phyloP scores from a whole-genome alignment of 2,888 invertebrate genomes.

The Orthosia cruda region DNA sequence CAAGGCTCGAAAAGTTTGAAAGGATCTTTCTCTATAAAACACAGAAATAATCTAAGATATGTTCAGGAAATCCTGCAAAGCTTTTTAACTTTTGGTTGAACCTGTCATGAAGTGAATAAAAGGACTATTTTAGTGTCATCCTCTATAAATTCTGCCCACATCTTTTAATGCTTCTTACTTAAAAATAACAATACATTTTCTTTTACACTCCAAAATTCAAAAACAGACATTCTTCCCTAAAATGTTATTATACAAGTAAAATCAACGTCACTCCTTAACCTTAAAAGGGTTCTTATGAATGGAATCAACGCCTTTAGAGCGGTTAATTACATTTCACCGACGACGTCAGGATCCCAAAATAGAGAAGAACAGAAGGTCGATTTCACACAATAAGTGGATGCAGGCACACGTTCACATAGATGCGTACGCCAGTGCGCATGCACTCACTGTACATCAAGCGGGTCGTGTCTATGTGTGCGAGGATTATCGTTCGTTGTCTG shows the following conservation, averaged over 20 bases:
- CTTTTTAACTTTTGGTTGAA: neutral
- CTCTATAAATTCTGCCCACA: neutral
- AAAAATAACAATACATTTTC: conserved; percentile 9
- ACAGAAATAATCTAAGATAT: too few relatives aligned
- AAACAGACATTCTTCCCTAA: conserved; percentile 9
- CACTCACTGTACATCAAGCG: neutral
- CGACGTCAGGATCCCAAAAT: conserved; percentile 14
- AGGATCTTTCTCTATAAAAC: too few relatives aligned
- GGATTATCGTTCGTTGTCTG: neutral
- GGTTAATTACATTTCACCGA: conserved; percentile 52
- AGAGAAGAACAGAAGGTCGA: neutral
- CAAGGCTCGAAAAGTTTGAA: too few relatives aligned
- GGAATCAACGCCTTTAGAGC: conserved; percentile 49
- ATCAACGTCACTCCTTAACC: conserved; percentile 21
- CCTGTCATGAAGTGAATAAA: neutral
- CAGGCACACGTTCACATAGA: neutral
- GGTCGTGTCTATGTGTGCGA: conserved; percentile 4
- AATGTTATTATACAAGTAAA: conserved; percentile 35
- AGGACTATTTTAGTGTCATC: neutral
- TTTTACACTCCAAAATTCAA: conserved; percentile 3
- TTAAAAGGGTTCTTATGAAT: conserved; percentile 54
- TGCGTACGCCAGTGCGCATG: neutral
- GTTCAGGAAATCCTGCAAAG: neutral
- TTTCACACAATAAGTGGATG: neutral
- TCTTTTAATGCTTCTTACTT: neutral